Evolutionary conservation across 2,797 vertebrate genomes (phyloP).

Genomic region (Paedocypris micromegethes): DNA sequence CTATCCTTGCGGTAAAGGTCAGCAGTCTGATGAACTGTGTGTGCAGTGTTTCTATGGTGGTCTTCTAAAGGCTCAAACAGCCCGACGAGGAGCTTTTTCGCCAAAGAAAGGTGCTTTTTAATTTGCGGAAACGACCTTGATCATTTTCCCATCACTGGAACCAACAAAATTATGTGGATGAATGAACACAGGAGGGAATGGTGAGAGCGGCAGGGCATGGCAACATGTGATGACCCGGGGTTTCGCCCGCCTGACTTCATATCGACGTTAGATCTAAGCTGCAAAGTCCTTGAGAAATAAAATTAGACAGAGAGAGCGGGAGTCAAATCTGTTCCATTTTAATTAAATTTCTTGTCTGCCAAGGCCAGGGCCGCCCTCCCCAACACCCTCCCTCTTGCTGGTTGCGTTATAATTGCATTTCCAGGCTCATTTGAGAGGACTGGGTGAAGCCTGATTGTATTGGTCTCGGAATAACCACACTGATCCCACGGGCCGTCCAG

Average conservation of each 20-base stretch:
- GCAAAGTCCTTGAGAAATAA: conserved; percentile 35
- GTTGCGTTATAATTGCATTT: conserved; percentile 53
- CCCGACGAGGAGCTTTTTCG: not conserved
- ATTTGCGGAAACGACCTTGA: not conserved
- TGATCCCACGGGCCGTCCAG: conserved; percentile 31
- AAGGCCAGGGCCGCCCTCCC: conserved; percentile 14
- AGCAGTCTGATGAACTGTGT: conserved; percentile 1
- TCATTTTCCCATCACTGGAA: conserved; percentile 3
- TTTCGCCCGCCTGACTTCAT: conserved; percentile 4
- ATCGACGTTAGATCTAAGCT: conserved; percentile 15
- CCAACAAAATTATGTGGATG: conserved; percentile 8
- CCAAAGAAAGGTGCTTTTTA: not conserved
- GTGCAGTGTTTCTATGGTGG: conserved; percentile 3
- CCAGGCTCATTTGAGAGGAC: conserved; percentile 54
- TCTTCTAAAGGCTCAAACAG: not conserved
- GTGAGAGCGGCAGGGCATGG: conserved; percentile 3
- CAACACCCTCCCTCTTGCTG: conserved; percentile 16
- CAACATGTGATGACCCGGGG: conserved; percentile 14
- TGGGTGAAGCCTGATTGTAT: conserved; percentile 56
- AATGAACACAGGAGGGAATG: conserved; percentile 1
- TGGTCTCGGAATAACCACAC: conserved; percentile 53
- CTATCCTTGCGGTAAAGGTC: conserved; percentile 20
- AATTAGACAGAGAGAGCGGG: conserved; percentile 29
- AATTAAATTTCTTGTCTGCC: conserved; percentile 44
- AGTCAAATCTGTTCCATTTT: conserved; percentile 45